phyloP scores from a whole-genome alignment of 2,888 invertebrate genomes.

The Lasioglossum calceatum region DNA sequence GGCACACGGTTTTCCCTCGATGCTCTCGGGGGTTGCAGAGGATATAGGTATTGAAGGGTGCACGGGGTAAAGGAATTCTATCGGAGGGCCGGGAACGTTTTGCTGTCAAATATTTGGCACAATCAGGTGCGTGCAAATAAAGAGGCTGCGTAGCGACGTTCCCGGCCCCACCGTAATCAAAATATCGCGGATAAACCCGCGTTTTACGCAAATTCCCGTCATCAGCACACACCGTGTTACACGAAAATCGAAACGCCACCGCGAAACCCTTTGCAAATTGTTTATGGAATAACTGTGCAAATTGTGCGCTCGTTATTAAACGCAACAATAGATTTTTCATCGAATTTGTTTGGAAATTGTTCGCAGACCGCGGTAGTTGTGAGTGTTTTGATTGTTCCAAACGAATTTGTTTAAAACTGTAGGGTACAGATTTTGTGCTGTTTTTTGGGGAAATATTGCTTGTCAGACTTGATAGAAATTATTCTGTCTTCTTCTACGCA shows the following conservation, averaged over 20 bases:
- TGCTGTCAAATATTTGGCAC: constrained; percentile 63
- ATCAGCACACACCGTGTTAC: neutral
- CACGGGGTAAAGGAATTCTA: neutral
- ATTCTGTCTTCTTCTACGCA: neutral
- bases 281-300: neutral
- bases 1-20: neutral
- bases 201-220: neutral
- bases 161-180: constrained; percentile 10
- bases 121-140: constrained; percentile 61
- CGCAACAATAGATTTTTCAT: neutral
- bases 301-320: neutral
- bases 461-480: neutral
- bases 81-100: constrained; percentile 28
- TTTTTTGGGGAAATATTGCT: too few species aligned
- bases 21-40: neutral
- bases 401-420: too few species aligned
- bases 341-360: neutral
- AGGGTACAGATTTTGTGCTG: too few species aligned
- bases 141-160: constrained; percentile 4
- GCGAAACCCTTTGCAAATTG: neutral
- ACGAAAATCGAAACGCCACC: neutral
- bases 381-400: too few species aligned
- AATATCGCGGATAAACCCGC: constrained; percentile 11
- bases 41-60: neutral
- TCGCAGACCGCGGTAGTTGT: too few species aligned